Percentiles rank a stretch among this genome's conserved stretches.
These are phyloP conservation scores for Subanguina moxae DNA, from an alignment of 1,140 invertebrate species.

Conservation along the genomic window DNA sequence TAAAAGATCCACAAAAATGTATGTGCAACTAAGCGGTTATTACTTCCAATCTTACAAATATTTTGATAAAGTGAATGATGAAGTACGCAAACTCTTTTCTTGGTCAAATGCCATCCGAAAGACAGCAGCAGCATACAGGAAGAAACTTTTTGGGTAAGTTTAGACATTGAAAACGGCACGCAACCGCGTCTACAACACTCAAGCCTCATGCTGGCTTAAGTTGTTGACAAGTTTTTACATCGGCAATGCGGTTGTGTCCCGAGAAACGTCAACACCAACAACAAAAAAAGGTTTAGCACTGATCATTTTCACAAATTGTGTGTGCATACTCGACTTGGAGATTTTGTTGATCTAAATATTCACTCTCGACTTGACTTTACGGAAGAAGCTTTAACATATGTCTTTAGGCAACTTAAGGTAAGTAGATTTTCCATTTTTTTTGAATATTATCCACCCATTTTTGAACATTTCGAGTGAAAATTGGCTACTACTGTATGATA, in stretches of 20 bases:
- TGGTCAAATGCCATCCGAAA: background rate
- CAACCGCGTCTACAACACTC: no score
- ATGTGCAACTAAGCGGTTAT: background rate
- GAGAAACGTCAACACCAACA: background rate
- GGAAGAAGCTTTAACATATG: background rate
- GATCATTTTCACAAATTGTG: constrained; percentile 25
- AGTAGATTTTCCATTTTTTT: background rate
- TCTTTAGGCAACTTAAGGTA: background rate
- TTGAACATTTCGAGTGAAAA: no score
- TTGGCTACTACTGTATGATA: background rate
- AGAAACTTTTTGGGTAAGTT: constrained; percentile 11
- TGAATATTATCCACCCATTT: no score
- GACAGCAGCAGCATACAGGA: constrained; percentile 7
- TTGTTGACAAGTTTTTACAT: no score
- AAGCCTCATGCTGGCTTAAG: no score
- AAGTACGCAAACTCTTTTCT: background rate
- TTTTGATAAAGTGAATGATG: background rate
- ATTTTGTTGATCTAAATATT: constrained; percentile 22
- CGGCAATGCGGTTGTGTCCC: constrained; percentile 1
- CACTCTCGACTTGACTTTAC: background rate
- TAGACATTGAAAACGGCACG: constrained; percentile 4
- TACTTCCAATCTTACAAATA: constrained; percentile 4
- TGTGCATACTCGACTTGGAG: constrained; percentile 30
- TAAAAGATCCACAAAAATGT: background rate
- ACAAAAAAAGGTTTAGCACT: constrained; percentile 9